A percentile compares a stretch with the other conserved stretches of the same genome.
These are phyloP conservation scores for Ctenopoma kingsleyae DNA, from an alignment of 2,797 vertebrate genomes.

Conservation along the genomic window DNA sequence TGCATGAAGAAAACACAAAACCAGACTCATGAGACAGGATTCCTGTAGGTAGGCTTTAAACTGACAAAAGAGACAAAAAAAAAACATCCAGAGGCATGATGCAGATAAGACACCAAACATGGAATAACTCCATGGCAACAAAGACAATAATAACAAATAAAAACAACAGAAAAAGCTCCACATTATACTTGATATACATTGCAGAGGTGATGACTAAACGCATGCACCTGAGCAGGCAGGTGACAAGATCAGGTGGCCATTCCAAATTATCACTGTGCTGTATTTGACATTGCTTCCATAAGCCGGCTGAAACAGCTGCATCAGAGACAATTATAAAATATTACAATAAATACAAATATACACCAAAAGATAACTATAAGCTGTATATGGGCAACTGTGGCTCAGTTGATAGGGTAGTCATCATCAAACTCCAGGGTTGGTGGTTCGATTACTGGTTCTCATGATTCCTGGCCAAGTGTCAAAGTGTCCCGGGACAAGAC, in stretches of 20 bases:
- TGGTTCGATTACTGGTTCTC: too few species aligned
- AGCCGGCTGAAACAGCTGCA: background rate
- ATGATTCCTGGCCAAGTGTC: too few species aligned
- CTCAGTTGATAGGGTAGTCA: too few species aligned
- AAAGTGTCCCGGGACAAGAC: too few species aligned
- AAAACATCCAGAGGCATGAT: conserved; percentile 15
- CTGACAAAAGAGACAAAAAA: too few species aligned
- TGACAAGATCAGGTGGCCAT: background rate
- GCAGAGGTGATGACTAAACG: conserved; percentile 1
- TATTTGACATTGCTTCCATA: background rate
- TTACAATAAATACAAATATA: background rate
- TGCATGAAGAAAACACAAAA: too few species aligned
- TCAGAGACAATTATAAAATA: background rate
- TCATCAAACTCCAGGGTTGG: too few species aligned
- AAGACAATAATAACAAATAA: background rate
- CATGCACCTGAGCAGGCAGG: conserved; percentile 8
- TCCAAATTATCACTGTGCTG: too few species aligned
- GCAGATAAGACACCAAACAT: background rate
- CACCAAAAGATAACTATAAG: background rate
- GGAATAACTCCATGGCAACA: conserved; percentile 26
- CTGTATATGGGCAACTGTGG: too few species aligned
- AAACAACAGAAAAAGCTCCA: conserved; percentile 4
- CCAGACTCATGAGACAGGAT: too few species aligned
- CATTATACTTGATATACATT: conserved; percentile 1
- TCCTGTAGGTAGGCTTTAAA: too few species aligned